These are phyloP conservation scores for Cotesia congregata DNA, from an alignment of 2,888 invertebrate genomes.

Conservation along the genomic window DNA sequence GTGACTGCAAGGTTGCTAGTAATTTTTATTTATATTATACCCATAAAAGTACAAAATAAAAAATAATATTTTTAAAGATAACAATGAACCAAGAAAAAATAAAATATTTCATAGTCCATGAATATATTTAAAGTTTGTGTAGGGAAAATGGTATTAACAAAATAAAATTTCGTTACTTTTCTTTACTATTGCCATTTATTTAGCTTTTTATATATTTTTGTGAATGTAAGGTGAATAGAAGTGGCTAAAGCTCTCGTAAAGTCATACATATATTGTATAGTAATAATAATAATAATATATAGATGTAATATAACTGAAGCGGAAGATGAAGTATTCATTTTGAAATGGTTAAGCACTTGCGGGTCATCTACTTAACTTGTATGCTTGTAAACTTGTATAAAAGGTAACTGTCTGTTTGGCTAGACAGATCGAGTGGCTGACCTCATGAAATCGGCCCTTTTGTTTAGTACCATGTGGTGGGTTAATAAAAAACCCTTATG, in stretches of 20 bases:
- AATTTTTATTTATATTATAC: not conserved
- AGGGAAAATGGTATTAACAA: conserved; percentile 65
- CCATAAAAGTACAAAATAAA: not conserved
- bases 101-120: conserved; percentile 61
- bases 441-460: conserved; percentile 52
- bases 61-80: conserved; percentile 5
- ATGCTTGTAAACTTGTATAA: not conserved
- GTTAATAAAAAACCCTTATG: conserved; percentile 5
- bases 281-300: not conserved
- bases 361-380: not conserved
- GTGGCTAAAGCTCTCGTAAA: not conserved
- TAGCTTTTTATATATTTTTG: not conserved
- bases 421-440: conserved; percentile 58
- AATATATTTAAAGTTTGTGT: conserved; percentile 42
- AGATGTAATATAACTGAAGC: not conserved
- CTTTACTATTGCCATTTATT: conserved; percentile 19
- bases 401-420: conserved; percentile 52
- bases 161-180: conserved; percentile 65
- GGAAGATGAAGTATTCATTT: not conserved
- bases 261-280: not conserved
- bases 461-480: conserved; percentile 16
- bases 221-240: not conserved
- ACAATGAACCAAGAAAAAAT: conserved; percentile 44
- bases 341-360: conserved; percentile 1
- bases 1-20: not conserved